Evolutionary conservation across 2,113 vertebrate genomes (phyloP).

Genomic region (Erinaceus europaeus): DNA sequence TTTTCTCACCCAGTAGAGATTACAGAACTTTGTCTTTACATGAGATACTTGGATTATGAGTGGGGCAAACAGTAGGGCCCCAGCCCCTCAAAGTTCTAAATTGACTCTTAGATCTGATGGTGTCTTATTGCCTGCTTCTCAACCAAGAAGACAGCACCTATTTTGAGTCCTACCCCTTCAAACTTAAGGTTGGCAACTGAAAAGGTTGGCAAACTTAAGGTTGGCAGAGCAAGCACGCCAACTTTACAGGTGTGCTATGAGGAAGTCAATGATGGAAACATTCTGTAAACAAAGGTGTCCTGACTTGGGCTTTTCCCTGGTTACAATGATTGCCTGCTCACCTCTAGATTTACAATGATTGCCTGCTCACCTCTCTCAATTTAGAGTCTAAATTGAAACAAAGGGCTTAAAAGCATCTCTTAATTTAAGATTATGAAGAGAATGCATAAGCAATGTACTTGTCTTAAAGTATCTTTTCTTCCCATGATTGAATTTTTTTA

Average conservation of each 20-base stretch:
- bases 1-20: background rate
- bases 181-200: background rate
- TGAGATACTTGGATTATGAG: background rate
- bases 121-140: background rate
- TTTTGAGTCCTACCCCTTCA: background rate
- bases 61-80: background rate
- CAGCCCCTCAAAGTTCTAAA: background rate
- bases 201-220: too few relatives aligned
- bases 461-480: slow-evolving; percentile 18
- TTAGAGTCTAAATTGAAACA: slow-evolving; percentile 28
- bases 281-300: background rate
- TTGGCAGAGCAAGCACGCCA: background rate
- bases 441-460: slow-evolving; percentile 28
- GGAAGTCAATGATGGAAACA: background rate
- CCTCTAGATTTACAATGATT: background rate
- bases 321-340: background rate
- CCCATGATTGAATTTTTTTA: slow-evolving; percentile 38
- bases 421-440: slow-evolving; percentile 21
- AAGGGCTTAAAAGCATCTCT: slow-evolving; percentile 14
- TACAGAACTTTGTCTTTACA: background rate
- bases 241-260: background rate
- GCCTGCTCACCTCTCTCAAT: background rate
- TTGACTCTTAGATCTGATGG: background rate
- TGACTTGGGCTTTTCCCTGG: background rate
- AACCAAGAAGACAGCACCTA: background rate